A percentile compares a stretch with the other conserved stretches of the same genome.
phyloP scores from a whole-genome alignment of 2,888 invertebrate species.

The Vanessa cardui region DNA sequence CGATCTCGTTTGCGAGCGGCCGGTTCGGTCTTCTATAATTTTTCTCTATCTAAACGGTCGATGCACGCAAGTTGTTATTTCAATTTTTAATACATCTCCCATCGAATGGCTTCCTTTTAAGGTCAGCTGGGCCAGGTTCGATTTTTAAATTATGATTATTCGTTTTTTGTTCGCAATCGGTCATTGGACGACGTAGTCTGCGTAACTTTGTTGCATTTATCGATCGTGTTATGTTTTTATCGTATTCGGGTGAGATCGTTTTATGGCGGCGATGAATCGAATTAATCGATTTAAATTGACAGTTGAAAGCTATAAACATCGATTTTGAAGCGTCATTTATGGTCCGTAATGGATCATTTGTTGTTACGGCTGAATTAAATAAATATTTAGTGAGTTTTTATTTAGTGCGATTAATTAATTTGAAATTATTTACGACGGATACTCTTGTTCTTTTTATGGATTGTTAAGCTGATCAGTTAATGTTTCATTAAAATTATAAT shows the following conservation, averaged over 20 bases:
- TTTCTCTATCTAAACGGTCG: constrained; percentile 67
- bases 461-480: background rate
- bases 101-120: constrained; percentile 69
- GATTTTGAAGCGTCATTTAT: constrained; percentile 14
- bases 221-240: constrained; percentile 24
- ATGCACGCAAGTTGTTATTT: constrained; percentile 68
- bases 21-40: constrained; percentile 58
- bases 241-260: constrained; percentile 8
- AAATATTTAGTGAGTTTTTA: constrained; percentile 2
- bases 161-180: constrained; percentile 52
- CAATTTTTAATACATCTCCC: constrained; percentile 76
- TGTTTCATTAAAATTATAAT: constrained; percentile 3
- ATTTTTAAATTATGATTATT: constrained; percentile 55
- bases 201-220: constrained; percentile 14
- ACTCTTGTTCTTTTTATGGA: background rate
- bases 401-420: constrained; percentile 5
- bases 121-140: constrained; percentile 57
- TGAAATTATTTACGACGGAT: background rate
- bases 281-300: constrained; percentile 25
- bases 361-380: constrained; percentile 9
- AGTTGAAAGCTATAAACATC: constrained; percentile 4
- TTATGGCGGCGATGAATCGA: constrained; percentile 20
- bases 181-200: constrained; percentile 51
- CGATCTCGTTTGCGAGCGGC: constrained; percentile 71
- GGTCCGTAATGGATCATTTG: constrained; percentile 20